phyloP scores from a whole-genome alignment of 2,797 vertebrate species.

The Argya squamiceps region DNA sequence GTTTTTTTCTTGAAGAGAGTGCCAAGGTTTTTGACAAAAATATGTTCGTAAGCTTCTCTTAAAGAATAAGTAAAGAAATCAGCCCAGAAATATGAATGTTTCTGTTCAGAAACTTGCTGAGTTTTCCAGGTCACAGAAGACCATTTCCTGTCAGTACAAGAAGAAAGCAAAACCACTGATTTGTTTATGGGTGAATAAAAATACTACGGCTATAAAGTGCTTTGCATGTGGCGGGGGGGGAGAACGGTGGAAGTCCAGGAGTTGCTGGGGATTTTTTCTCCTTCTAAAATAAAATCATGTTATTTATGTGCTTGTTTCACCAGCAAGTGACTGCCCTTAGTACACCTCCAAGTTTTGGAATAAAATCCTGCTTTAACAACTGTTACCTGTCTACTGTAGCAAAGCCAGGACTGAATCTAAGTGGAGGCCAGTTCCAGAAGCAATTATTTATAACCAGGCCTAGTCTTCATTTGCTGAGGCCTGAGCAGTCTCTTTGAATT shows the following conservation, averaged over 20 bases:
- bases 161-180: constrained; percentile 8
- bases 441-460: neutral
- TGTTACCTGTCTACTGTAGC: neutral
- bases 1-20: neutral
- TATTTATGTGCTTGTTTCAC: neutral
- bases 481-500: neutral
- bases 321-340: neutral
- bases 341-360: neutral
- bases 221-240: neutral
- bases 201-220: constrained; percentile 18
- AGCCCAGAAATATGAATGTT: neutral
- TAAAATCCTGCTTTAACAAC: neutral
- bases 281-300: neutral
- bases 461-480: neutral
- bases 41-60: neutral
- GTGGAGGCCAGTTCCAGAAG: neutral
- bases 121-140: constrained; percentile 55
- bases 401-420: neutral
- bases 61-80: neutral
- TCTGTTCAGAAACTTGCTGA: constrained; percentile 13
- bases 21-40: neutral
- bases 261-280: neutral
- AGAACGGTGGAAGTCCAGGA: neutral
- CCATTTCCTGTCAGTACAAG: neutral
- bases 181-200: constrained; percentile 52